phyloP scores from a whole-genome alignment of 2,888 invertebrate genomes.

The Cataglyphis cursor region DNA sequence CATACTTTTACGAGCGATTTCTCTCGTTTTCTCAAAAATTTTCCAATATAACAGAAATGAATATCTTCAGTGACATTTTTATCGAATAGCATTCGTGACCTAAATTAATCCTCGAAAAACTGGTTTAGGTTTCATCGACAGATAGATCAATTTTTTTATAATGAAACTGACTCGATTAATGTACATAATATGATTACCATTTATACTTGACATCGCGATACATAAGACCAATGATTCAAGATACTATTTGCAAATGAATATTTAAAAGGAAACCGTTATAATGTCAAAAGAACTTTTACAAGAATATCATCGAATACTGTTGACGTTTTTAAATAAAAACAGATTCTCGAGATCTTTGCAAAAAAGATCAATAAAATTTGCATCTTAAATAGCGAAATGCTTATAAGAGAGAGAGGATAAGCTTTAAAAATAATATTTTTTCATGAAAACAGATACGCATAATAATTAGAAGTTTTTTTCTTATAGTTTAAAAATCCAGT shows the following conservation, averaged over 20 bases:
- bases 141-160: neutral
- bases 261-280: constrained; percentile 26
- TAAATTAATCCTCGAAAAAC: neutral
- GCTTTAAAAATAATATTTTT: neutral
- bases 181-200: constrained; percentile 6
- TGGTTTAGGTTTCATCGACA: constrained; percentile 16
- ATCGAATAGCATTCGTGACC: neutral
- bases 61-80: neutral
- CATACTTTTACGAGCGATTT: constrained; percentile 39
- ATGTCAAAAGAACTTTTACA: neutral
- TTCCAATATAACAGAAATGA: neutral
- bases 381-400: neutral
- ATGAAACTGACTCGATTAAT: neutral
- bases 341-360: neutral
- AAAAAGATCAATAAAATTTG: neutral
- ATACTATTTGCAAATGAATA: neutral
- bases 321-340: constrained; percentile 8
- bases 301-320: neutral
- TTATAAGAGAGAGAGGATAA: neutral
- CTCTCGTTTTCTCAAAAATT: constrained; percentile 18
- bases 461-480: neutral
- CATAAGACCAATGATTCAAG: neutral
- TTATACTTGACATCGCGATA: neutral
- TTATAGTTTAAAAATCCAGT: neutral
- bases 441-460: neutral